These are phyloP conservation scores for Eudemis profundana DNA, from an alignment of 2,888 invertebrate species.

Conservation along the genomic window DNA sequence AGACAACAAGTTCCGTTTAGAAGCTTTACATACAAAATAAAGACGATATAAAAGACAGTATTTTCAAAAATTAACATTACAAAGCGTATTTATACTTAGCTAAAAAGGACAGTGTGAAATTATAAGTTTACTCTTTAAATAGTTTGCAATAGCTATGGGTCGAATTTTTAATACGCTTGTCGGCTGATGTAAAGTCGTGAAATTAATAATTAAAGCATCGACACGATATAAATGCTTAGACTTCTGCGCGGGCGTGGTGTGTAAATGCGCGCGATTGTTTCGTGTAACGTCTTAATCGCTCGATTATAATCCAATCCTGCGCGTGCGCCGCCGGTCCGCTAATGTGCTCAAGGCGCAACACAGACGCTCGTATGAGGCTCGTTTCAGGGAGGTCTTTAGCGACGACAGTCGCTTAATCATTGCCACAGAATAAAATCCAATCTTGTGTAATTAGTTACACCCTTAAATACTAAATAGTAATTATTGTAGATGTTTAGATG, in stretches of 20 bases:
- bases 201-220: constrained; percentile 7
- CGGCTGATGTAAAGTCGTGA: not conserved
- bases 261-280: constrained; percentile 53
- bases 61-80: no score
- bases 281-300: constrained; percentile 56
- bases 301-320: constrained; percentile 53
- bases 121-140: no score
- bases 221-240: constrained; percentile 4
- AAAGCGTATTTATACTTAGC: no score
- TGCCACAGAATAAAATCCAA: not conserved
- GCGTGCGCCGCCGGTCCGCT: constrained; percentile 19
- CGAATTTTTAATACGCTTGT: no score
- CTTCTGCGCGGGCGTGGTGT: constrained; percentile 46
- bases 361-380: not conserved
- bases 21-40: no score
- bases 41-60: no score
- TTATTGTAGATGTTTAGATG: no score
- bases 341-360: constrained; percentile 14
- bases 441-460: not conserved
- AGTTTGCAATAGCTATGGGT: no score
- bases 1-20: no score
- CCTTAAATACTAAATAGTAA: no score
- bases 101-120: no score
- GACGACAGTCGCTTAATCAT: constrained; percentile 1
- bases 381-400: constrained; percentile 33